Base-by-base conservation (phyloP, 2,113 vertebrate genomes). In the Falcunculus frontatus region DNA sequence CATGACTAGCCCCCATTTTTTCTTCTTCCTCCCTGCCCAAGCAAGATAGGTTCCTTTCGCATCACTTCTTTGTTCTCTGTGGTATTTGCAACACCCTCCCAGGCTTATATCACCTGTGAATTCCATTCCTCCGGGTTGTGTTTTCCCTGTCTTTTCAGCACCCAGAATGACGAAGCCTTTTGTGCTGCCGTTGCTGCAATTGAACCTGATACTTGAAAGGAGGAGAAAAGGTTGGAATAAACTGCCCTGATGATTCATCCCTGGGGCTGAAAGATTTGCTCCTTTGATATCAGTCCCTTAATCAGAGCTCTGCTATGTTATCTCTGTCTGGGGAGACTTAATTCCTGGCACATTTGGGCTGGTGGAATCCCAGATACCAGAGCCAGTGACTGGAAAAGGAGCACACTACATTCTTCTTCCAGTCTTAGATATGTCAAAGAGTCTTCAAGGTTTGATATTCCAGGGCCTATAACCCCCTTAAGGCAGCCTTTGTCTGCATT, bases 241-340 rank as follows among this genome's bases (percentile, higher is more conserved):
- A 92, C 77, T 91, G 88, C 93, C 89, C 73, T 93, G 93, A 81
- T 95, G 90, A 95, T 94, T 97, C 95, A 95, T 82, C 95, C 96
- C 96, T 1, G 15, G 62, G 96, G 96, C 96, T 95, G 90, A 75
- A 90, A 96, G 95, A 96, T 93, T 96, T 92, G 73, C 62, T 93
- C 12, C 93, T 90, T 89, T 95, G 96, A 94, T 96, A 96, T 86
- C 76, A 79, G 88, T 57, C 85, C 92, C 96, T 96, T 93, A 79
- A 97, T 96, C 92, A 97, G 86, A 79, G 88, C 90, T 81, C 57
- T 95, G 93, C 95, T 95, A 94, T 96, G 93, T 96, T 96, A 97
- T 95, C 96, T 96, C 84, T 90, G 87, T 90, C 90, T 94, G 85
- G 47, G 83, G 90, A 96, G 95, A 92, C 93, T 90, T 97, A 94